Conservation (phyloP, 64 coral and sea anemone species). For the Montipora cactus region DNA sequence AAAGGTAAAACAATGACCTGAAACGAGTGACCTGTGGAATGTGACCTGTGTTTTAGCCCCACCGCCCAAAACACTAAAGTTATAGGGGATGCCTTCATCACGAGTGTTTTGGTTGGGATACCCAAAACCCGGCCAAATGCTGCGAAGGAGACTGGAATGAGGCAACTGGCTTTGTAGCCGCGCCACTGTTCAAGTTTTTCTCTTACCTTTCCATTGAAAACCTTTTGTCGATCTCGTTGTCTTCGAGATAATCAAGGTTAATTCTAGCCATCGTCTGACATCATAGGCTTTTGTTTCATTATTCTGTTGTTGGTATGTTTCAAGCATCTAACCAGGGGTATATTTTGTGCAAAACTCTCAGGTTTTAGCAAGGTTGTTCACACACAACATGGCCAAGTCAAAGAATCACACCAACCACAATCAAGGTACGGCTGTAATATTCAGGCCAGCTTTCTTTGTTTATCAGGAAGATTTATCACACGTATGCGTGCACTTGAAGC, state of each 20-base stretch:
- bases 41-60: too few species aligned
- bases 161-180: not conserved
- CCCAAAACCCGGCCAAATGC: not conserved
- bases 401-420: constrained; percentile 99
- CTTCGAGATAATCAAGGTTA: constrained; percentile 5
- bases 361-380: not conserved
- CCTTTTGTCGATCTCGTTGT: not conserved
- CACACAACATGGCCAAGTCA: constrained; percentile 92
- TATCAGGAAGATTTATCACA: not conserved
- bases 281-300: not conserved
- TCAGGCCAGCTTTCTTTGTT: not conserved
- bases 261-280: not conserved
- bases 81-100: too few species aligned
- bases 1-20: too few species aligned
- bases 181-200: too few species aligned
- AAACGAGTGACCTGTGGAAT: too few species aligned
- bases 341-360: not conserved
- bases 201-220: too few species aligned
- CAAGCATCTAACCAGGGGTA: not conserved
- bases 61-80: too few species aligned
- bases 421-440: constrained; percentile 64
- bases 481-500: too few species aligned
- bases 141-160: constrained; percentile 1
- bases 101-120: not conserved
- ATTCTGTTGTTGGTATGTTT: not conserved